Conservation (phyloP, 1,140 invertebrate genomes). For the Ceratoteleas bidentatus region DNA sequence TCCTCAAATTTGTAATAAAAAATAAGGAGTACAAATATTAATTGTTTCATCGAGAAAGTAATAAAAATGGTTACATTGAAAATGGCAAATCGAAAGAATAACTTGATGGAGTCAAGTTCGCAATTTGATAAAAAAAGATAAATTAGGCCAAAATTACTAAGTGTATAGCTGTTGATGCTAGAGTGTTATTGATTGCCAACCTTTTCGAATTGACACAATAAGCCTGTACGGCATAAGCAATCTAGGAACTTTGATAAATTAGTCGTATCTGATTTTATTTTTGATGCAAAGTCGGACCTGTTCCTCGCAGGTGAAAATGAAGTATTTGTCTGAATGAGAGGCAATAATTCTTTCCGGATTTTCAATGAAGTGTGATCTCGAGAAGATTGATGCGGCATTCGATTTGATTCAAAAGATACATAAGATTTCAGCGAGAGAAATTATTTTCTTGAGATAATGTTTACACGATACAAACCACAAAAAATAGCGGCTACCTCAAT, state of each 20-base stretch:
- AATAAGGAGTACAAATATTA: no score
- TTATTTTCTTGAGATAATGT: constrained; percentile 29
- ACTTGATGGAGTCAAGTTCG: constrained; percentile 1
- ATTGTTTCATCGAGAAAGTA: no score
- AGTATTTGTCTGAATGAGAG: constrained; percentile 74
- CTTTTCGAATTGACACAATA: constrained; percentile 55
- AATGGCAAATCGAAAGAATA: no score
- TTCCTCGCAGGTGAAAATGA: constrained; percentile 75
- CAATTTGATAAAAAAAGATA: constrained; percentile 21
- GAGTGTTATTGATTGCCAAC: constrained; percentile 57
- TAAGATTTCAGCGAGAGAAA: constrained; percentile 47
- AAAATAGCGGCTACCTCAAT: constrained; percentile 11
- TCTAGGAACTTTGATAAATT: constrained; percentile 68
- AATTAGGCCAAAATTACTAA: constrained; percentile 45
- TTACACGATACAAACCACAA: constrained; percentile 54
- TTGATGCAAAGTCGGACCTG: constrained; percentile 64
- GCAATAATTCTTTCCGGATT: constrained; percentile 77
- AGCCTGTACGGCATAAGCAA: constrained; percentile 34
- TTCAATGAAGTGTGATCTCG: constrained; percentile 62
- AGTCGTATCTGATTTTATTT: constrained; percentile 71
- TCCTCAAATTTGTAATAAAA: no score
- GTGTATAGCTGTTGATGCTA: constrained; percentile 35
- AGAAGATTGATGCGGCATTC: constrained; percentile 65
- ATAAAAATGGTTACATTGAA: no score
- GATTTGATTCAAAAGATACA: constrained; percentile 57